Conservation (phyloP, 2,797 vertebrate species). For the Anableps anableps region DNA sequence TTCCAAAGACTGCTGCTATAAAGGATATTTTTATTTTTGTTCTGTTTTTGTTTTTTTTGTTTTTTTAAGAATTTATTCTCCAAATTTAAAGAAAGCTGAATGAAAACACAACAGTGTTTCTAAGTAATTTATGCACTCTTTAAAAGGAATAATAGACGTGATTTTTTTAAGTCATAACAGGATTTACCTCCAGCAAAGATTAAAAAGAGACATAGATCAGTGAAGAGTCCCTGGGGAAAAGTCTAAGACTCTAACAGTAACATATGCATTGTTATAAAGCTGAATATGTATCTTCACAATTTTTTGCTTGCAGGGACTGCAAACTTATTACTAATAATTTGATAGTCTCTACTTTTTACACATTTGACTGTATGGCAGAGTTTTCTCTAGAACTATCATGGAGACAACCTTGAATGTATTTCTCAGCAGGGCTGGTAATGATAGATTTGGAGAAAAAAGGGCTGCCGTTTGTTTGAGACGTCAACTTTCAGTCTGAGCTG, state of each 20-base stretch:
- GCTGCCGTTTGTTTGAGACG: background rate
- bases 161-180: conserved; percentile 54
- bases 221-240: conserved; percentile 60
- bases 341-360: background rate
- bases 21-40: background rate
- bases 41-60: background rate
- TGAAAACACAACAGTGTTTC: conserved; percentile 42
- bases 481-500: conserved; percentile 9
- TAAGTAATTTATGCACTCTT: conserved; percentile 53
- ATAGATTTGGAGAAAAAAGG: background rate
- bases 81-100: conserved; percentile 9
- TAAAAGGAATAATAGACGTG: conserved; percentile 54
- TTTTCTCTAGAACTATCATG: background rate
- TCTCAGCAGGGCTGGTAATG: background rate
- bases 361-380: background rate
- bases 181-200: conserved; percentile 67
- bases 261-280: conserved; percentile 40
- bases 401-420: conserved; percentile 5
- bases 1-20: background rate
- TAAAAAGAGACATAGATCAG: conserved; percentile 66
- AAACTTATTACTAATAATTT: conserved; percentile 9
- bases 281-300: conserved; percentile 15
- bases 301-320: background rate
- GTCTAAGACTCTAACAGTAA: conserved; percentile 59
- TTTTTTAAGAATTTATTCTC: background rate